Base-by-base conservation (phyloP, 2,797 vertebrate species). In the Pyrocephalus nanus region DNA sequence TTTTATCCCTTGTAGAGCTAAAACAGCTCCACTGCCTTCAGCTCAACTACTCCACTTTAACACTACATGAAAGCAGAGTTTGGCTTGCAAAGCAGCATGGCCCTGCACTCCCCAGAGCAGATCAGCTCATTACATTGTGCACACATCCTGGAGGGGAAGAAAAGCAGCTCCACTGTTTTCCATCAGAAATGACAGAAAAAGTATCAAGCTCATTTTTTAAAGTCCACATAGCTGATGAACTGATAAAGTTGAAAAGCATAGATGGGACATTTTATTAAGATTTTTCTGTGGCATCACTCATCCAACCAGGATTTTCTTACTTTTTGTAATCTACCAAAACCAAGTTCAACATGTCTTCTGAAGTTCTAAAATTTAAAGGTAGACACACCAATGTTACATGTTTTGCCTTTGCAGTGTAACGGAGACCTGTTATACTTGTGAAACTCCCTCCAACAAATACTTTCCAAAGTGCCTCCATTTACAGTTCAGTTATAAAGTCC, bases 101-200 rank as follows among this genome's bases (percentile, higher is more conserved):
- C 57, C 55, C 30, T 76, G 65, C 4, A 1, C 30, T 85, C 54
- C 42, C n/a, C 45, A 58, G 53, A 91, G 64, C 74, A 78, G 82
- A 91, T 36, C 32, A 73, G 74, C 36, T 95, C 62, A 15, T 95
- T 92, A 50, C 10, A 3, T 43, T 73, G 87, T 18, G 13, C 2
- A 2, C 66, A 85, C 48, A 80, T 92, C 87, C 96, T 90, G 70
- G 38, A 92, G 69, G 10, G n/a, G 69, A 74, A 62, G 60, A 89
- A 93, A 95, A 89, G 30, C 80, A 92, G 77, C 54, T 81, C 34
- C 38, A 42, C 93, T 97, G 92, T 95, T 95, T 96, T 97, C 82
- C 90, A 81, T 97, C 89, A 96, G 72, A 85, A 95, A 96, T 94
- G 83, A 94, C 91, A 92, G 88, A 88, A 81, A 96, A 95, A 91